Evolutionary conservation across 2,888 invertebrate genomes (phyloP).

Genomic region (Euplexia lucipara): DNA sequence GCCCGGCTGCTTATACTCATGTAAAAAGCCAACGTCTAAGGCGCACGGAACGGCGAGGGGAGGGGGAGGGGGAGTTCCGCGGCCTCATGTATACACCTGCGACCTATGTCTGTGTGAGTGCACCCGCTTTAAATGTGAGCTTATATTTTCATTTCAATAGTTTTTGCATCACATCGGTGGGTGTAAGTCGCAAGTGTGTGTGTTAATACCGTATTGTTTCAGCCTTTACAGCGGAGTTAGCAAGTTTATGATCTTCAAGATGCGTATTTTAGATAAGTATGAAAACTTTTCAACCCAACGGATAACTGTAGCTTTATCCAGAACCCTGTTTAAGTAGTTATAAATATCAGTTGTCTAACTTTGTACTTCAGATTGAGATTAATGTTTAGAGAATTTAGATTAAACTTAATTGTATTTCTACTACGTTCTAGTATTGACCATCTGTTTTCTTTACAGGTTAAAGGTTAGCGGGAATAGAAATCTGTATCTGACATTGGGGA

Average conservation of each 20-base stretch:
- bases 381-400: conserved; percentile 39
- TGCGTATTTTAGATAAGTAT: conserved; percentile 64
- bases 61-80: conserved; percentile 70
- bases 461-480: conserved; percentile 24
- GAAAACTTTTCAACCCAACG: conserved; percentile 48
- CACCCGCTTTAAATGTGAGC: conserved; percentile 74
- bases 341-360: conserved; percentile 47
- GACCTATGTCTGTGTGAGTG: conserved; percentile 72
- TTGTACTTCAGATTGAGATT: conserved; percentile 26
- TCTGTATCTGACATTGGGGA: conserved; percentile 11
- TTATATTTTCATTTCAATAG: conserved; percentile 90
- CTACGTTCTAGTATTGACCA: conserved; percentile 13
- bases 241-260: conserved; percentile 86
- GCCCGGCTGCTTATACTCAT: conserved; percentile 85
- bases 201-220: conserved; percentile 89
- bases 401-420: conserved; percentile 26
- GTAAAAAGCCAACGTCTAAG: conserved; percentile 91
- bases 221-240: conserved; percentile 78
- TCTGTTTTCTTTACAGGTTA: conserved; percentile 37
- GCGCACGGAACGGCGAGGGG: conserved; percentile 74
- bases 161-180: conserved; percentile 86
- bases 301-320: conserved; percentile 19
- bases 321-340: conserved; percentile 29
- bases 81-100: conserved; percentile 81
- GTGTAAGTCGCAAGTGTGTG: conserved; percentile 81